Evolutionary conservation across 2,888 invertebrate genomes (phyloP).

Genomic region (Melanostoma scalare): DNA sequence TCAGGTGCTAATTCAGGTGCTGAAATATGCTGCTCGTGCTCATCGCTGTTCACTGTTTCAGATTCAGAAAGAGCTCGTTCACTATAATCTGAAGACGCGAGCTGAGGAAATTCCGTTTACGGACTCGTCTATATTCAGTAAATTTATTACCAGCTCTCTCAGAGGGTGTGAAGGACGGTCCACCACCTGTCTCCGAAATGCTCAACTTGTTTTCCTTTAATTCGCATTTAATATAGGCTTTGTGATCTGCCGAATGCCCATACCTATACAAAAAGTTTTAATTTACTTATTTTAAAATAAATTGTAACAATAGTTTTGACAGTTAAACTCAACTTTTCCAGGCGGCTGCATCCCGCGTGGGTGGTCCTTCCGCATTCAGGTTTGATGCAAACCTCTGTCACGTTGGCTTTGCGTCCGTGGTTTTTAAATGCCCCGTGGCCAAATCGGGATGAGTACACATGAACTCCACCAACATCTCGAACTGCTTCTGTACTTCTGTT

Average conservation of each 20-base stretch:
- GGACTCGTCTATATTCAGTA: slow-evolving; percentile 17
- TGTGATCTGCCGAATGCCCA: slow-evolving; percentile 47
- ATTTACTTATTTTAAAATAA: neutral
- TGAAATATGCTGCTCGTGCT: too few species aligned
- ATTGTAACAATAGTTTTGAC: slow-evolving; percentile 1
- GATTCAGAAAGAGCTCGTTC: too few species aligned
- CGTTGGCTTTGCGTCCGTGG: slow-evolving; percentile 33
- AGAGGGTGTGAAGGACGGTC: slow-evolving; percentile 44
- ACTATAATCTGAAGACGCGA: neutral
- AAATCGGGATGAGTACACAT: slow-evolving; percentile 37
- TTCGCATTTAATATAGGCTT: slow-evolving; percentile 38
- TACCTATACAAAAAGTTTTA: slow-evolving; percentile 35
- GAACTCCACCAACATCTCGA: neutral
- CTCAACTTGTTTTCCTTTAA: slow-evolving; percentile 27
- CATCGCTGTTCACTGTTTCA: too few species aligned
- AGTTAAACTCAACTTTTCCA: slow-evolving; percentile 14
- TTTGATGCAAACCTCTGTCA: slow-evolving; percentile 30
- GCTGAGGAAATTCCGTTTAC: neutral
- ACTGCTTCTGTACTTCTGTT: neutral
- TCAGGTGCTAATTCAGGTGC: too few species aligned
- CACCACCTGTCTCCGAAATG: slow-evolving; percentile 47
- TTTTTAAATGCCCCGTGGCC: slow-evolving; percentile 29
- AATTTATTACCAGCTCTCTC: slow-evolving; percentile 29
- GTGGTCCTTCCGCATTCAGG: slow-evolving; percentile 3
- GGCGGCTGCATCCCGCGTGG: too few species aligned